Evolutionary conservation across 2,113 vertebrate species (phyloP).

Genomic region (Cynopterus brachyotis): DNA sequence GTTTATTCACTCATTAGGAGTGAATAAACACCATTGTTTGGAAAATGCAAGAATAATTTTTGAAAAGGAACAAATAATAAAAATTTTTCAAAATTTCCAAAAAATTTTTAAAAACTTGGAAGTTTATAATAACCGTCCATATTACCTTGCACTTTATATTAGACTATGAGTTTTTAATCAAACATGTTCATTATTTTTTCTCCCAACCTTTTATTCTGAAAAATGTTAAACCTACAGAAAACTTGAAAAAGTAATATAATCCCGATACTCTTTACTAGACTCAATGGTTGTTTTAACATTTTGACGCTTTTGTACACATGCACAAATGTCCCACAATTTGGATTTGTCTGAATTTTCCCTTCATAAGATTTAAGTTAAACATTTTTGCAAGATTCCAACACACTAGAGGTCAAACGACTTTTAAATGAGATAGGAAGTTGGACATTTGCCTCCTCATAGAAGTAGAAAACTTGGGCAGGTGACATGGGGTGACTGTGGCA

Average conservation of each 20-base stretch:
- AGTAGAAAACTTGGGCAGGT: neutral
- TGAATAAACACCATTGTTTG: too few species aligned
- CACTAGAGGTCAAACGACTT: neutral
- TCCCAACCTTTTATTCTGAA: neutral
- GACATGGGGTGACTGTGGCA: neutral
- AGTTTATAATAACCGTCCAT: neutral
- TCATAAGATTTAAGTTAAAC: neutral
- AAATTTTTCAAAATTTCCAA: neutral
- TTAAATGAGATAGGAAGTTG: neutral
- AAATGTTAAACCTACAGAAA: neutral
- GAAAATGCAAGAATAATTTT: neutral
- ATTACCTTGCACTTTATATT: neutral
- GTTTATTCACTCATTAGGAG: neutral
- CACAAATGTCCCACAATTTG: neutral
- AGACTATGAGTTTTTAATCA: neutral
- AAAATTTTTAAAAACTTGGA: neutral
- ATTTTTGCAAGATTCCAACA: neutral
- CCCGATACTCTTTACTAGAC: neutral
- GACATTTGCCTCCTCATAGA: neutral
- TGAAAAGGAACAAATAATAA: neutral
- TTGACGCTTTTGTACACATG: neutral
- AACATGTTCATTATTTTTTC: neutral
- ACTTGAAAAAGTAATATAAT: neutral
- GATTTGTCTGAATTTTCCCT: neutral
- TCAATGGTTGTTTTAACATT: neutral